Conservation (phyloP, 2,113 vertebrate species). For the Triplophysa dalaica region DNA sequence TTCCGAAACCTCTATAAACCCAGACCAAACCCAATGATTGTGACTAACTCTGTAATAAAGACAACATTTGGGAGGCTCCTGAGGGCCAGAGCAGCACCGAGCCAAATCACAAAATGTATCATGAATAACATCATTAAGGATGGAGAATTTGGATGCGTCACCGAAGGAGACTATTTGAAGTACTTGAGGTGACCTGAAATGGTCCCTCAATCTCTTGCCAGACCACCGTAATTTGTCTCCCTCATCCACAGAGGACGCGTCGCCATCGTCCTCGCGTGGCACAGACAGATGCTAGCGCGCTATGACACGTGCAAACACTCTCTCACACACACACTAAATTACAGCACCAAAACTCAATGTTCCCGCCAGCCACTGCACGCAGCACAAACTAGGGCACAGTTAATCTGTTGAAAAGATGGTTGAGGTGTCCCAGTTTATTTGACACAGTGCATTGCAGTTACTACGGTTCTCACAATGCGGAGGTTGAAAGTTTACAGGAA, state of each 20-base stretch:
- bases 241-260: slow-evolving; percentile 11
- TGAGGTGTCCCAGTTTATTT: slow-evolving; percentile 50
- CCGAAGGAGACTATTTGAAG: neutral
- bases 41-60: neutral
- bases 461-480: neutral
- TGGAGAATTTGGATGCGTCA: neutral
- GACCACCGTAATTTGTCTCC: slow-evolving; percentile 17
- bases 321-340: slow-evolving; percentile 7
- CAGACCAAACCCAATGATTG: neutral
- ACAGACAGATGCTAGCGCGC: slow-evolving; percentile 30
- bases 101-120: neutral
- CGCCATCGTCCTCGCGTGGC: slow-evolving; percentile 9
- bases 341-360: slow-evolving; percentile 32
- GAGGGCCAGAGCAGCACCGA: neutral
- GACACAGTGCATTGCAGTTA: slow-evolving; percentile 38
- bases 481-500: slow-evolving; percentile 25
- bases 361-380: slow-evolving; percentile 29
- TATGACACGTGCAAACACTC: slow-evolving; percentile 6
- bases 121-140: neutral
- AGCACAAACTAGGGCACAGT: slow-evolving; percentile 50
- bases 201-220: neutral
- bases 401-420: slow-evolving; percentile 48
- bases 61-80: neutral
- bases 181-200: slow-evolving; percentile 42
- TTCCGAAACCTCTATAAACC: neutral